Conservation (phyloP, 2,888 invertebrate species). For the Miltochrista miniata region DNA sequence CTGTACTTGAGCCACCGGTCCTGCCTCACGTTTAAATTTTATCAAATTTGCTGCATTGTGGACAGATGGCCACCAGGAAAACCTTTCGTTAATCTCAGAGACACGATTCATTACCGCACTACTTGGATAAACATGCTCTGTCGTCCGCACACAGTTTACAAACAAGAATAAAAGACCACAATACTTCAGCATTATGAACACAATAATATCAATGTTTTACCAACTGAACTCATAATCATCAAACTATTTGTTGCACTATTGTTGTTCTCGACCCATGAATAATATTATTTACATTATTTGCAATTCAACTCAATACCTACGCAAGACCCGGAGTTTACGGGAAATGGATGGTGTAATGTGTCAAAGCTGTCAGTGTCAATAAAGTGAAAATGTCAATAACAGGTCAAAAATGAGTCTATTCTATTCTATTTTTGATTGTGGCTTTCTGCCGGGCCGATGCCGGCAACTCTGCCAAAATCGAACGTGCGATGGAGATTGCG, state of each 20-base stretch:
- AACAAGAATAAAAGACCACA: constrained; percentile 54
- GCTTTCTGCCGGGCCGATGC: too few relatives aligned
- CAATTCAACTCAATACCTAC: too few relatives aligned
- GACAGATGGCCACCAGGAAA: constrained; percentile 64
- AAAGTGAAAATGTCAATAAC: too few relatives aligned
- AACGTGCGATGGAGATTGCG: too few relatives aligned
- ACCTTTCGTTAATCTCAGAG: constrained; percentile 46
- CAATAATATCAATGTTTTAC: constrained; percentile 22
- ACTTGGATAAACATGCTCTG: constrained; percentile 36
- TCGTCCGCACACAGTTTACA: constrained; percentile 52
- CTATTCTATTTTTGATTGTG: too few relatives aligned
- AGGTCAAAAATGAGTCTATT: too few relatives aligned
- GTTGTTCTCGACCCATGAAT: background rate
- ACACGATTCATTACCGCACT: constrained; percentile 27
- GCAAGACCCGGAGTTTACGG: too few relatives aligned
- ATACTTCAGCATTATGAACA: constrained; percentile 48
- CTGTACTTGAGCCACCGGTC: constrained; percentile 7
- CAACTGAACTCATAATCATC: constrained; percentile 19
- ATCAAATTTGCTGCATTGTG: constrained; percentile 48
- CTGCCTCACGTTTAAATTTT: constrained; percentile 39
- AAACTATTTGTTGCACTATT: constrained; percentile 16
- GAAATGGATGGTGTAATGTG: constrained; percentile 14
- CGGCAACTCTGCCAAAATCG: too few relatives aligned
- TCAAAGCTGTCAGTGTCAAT: background rate
- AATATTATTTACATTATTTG: too few relatives aligned